Base-by-base conservation (phyloP, 2,797 vertebrate genomes). In the Microctenopoma stevenorrisi region DNA sequence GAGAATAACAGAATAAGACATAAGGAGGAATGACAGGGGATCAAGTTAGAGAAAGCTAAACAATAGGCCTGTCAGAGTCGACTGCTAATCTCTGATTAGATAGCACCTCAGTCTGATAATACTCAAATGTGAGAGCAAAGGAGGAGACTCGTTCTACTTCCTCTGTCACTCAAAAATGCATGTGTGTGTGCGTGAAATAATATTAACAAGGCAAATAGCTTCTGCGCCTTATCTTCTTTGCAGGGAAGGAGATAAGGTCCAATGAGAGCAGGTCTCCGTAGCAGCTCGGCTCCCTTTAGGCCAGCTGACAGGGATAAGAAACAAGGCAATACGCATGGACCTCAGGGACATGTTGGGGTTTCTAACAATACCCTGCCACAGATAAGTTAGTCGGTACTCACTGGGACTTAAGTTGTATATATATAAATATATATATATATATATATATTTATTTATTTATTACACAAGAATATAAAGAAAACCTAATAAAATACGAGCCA, bases 171-270 rank as follows among this genome's bases (percentile, higher is more conserved):
- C 80, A 46, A 46, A 48, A 65, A 0, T 51, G 51, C 56, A 35
- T 58, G 35, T 47, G 44, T 51, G 33, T n/a, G 37, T 40, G 53
- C 8, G 43, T 37, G 43, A 5, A 43, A 2, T 16, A 13, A 61
- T 76, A 89, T 88, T 90, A 90, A 86, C 82, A 76, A 86, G 79
- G 83, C 84, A 86, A 86, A 91, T 87, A 67, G 86, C 79, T 77
- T 64, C 58, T 88, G 54, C 16, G 65, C 66, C 83, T 90, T 86
- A 86, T 91, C 90, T 76, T 44, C 42, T 71, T 75, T 28, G 48
- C 70, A 67, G 70, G 30, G 68, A 33, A 52, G 12, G 70, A 68
- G 88, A 91, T 88, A 83, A 83, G 74, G 78, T 57, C 82, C 87
- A 70, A 77, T 68, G 79, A 83, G 74, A 81, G 79, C 62, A 7